Evolutionary conservation across 2,797 vertebrate genomes (phyloP), one percentile per base, ranked within the genome.

Genomic region (Channallabes apus): DNA sequence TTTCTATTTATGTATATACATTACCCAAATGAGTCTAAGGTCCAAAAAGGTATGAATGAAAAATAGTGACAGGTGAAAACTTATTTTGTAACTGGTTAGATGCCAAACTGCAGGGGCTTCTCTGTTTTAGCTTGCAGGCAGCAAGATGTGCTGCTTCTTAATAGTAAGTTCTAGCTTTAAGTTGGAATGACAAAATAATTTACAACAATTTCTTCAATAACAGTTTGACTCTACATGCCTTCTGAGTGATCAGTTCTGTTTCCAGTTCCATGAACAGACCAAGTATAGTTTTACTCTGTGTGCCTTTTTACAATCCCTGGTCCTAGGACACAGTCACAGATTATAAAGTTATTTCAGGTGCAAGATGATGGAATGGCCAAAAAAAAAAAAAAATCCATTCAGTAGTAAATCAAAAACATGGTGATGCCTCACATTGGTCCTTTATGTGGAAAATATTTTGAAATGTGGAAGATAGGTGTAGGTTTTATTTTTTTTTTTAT

Each of bases 141-240:
- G 35, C 22, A 62, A 78, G 56, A 14, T 6, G 29, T 38, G 22
- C 54, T 77, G 27, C 27, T 76, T 29, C 61, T 77, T 17, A 27
- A n/a, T 17, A 77, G 46, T 14, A 29, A 73, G 56, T 38, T 77
- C 24, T 54, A 27, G 46, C 15, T 68, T 84, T 58, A 78, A 11
- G 15, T 29, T 59, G 73, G 72, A 77, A 77, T 56, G 61, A 76
- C 20, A 58, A 83, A 82, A 82, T 58, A 58, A 62, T 79, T 38
- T 35, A 68, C 12, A 58, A 35, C 1, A 27, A 15, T 68, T 76
- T 58, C n/a, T 38, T 77, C 61, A 65, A 76, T 67, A 54, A 59
- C 51, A 73, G n/a, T 80, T 82, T 29, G 24, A 68, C 18, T 29
- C 38, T n/a, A 61, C 15, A 79, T 41, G 59, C 77, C 59, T 79